Evolutionary conservation across 2,797 vertebrate genomes (phyloP).

Genomic region (Tenualosa ilisha): DNA sequence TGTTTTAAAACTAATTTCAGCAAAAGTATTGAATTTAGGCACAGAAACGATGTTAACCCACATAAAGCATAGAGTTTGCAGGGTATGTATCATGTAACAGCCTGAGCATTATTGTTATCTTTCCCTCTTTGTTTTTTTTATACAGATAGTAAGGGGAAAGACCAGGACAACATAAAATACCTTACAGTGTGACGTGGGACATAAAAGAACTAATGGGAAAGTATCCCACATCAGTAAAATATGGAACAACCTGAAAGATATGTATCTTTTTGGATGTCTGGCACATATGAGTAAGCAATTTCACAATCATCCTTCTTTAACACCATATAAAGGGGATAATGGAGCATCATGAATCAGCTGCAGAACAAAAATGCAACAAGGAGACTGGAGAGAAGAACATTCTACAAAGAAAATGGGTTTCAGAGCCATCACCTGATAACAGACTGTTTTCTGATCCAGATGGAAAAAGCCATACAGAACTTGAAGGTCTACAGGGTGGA

Average conservation of each 20-base stretch:
- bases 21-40: too few relatives aligned
- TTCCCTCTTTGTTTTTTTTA: background rate
- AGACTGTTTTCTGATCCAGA: slow-evolving; percentile 87
- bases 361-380: slow-evolving; percentile 88
- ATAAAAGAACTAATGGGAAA: slow-evolving; percentile 58
- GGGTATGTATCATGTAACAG: too few relatives aligned
- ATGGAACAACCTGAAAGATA: slow-evolving; percentile 63
- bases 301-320: slow-evolving; percentile 72
- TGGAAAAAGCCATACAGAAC: slow-evolving; percentile 76
- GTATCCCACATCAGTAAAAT: slow-evolving; percentile 54
- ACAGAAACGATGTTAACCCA: too few relatives aligned
- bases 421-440: slow-evolving; percentile 84
- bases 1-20: too few relatives aligned
- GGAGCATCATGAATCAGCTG: slow-evolving; percentile 86
- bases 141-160: slow-evolving; percentile 33
- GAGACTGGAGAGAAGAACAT: slow-evolving; percentile 85
- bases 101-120: background rate
- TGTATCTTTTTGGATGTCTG: slow-evolving; percentile 70
- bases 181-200: slow-evolving; percentile 9
- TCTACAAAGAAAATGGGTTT: slow-evolving; percentile 88
- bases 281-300: slow-evolving; percentile 58
- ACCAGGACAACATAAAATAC: slow-evolving; percentile 26
- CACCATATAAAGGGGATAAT: slow-evolving; percentile 73
- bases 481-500: slow-evolving; percentile 81
- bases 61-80: too few relatives aligned